Evolutionary conservation across 2,888 invertebrate species (phyloP), one percentile per base, ranked within the genome.

Genomic region (Leucophora obtusa): DNA sequence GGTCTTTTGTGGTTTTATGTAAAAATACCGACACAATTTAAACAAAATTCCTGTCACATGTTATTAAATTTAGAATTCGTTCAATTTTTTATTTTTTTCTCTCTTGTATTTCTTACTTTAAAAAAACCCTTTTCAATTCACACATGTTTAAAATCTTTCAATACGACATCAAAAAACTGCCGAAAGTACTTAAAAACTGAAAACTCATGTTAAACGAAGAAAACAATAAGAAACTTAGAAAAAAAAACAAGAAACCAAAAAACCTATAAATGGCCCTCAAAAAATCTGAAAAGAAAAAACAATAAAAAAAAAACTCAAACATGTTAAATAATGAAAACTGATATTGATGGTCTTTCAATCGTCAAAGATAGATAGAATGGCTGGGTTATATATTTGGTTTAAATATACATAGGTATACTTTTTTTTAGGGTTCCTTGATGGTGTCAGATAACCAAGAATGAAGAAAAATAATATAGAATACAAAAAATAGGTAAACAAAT

Each of bases 281-380:
- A 47, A 47, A 59, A 58, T 56, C 54, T 24, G 38, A 69, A 68
- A 47, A 47, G 51, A 58, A 70, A 62, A 28, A 47, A 28, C 4
- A 28, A 63, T 54, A 24, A 17, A 14, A 60, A 21, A 58, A 54
- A 68, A 56, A 66, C 28, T 56, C n/a, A 53, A 51, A 38, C 33
- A 47, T 47, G 43, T 47, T 47, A 14, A 18, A 56, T 63, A 28
- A 68, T 72, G 82, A 83, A 83, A 83, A 77, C 73, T 76, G 83
- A 83, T 83, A 79, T 79, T 82, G 82, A 82, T 82, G 75, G 75
- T 71, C 79, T 74, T 79, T 74, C 82, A 60, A 53, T 43, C 50
- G 50, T 35, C 53, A n/a, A 11, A 50, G 60, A 77, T 21, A 56
- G 43, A 58, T 38, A 47, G 35, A 2, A 24, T 18, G 17, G 54